phyloP scores from a whole-genome alignment of 2,888 invertebrate genomes.

The Drepana falcataria region DNA sequence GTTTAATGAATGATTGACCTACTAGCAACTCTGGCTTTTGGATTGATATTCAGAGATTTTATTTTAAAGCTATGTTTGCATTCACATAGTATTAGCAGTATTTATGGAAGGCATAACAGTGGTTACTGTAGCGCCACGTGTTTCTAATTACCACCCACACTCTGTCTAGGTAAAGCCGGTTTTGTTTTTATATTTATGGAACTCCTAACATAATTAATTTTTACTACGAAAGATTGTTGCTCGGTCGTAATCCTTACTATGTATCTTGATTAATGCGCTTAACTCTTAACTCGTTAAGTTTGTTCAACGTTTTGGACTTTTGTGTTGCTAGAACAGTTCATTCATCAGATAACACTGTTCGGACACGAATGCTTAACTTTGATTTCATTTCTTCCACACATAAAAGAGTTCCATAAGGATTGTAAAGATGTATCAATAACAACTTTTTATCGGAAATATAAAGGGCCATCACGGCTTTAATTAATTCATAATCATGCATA shows the following conservation, averaged over 20 bases:
- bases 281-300: no score
- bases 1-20: neutral
- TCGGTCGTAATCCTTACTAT: neutral
- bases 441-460: no score
- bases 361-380: no score
- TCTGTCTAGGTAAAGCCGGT: conserved; percentile 15
- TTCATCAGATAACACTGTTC: no score
- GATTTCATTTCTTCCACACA: no score
- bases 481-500: no score
- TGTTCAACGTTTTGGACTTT: no score
- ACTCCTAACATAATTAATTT: conserved; percentile 1
- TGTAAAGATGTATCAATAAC: no score
- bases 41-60: conserved; percentile 4
- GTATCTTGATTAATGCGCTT: no score
- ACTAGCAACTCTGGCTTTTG: neutral
- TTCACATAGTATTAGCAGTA: conserved; percentile 32
- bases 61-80: conserved; percentile 10
- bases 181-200: conserved; percentile 21
- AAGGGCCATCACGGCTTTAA: no score
- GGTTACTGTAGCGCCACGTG: conserved; percentile 40
- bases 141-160: conserved; percentile 42
- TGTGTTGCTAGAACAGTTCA: no score
- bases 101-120: conserved; percentile 28
- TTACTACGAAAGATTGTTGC: neutral
- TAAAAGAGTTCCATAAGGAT: no score